phyloP scores from a whole-genome alignment of 2,113 vertebrate species.

The Gnathonemus echidnorhynchus region DNA sequence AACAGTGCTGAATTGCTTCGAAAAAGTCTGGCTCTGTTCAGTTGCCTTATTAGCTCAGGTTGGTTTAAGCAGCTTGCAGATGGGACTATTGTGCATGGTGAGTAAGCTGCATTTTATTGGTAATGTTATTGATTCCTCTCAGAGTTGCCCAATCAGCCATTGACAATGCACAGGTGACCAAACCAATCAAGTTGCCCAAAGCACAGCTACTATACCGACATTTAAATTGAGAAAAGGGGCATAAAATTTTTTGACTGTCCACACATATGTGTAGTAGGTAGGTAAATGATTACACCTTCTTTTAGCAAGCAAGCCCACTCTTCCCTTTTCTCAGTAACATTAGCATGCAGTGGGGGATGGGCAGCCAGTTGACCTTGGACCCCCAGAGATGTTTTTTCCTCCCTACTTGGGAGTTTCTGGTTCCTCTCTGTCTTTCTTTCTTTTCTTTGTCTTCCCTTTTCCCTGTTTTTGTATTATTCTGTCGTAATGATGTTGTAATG shows the following conservation, averaged over 20 bases:
- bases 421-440: background rate
- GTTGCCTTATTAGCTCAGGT: background rate
- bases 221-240: background rate
- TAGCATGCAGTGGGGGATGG: background rate
- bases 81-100: background rate
- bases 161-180: background rate
- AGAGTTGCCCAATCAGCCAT: background rate
- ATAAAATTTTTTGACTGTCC: background rate
- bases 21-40: background rate
- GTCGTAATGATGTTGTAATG: background rate
- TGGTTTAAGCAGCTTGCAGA: background rate
- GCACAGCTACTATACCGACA: background rate
- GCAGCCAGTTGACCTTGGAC: background rate
- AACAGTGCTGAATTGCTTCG: background rate
- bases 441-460: background rate
- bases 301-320: background rate
- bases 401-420: background rate
- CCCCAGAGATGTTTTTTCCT: background rate
- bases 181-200: background rate
- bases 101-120: background rate
- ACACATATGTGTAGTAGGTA: background rate
- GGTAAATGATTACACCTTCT: background rate
- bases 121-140: background rate
- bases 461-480: background rate
- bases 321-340: background rate